Evolutionary conservation across 2,113 vertebrate genomes (phyloP).

Genomic region (Cyprichromis sp.): DNA sequence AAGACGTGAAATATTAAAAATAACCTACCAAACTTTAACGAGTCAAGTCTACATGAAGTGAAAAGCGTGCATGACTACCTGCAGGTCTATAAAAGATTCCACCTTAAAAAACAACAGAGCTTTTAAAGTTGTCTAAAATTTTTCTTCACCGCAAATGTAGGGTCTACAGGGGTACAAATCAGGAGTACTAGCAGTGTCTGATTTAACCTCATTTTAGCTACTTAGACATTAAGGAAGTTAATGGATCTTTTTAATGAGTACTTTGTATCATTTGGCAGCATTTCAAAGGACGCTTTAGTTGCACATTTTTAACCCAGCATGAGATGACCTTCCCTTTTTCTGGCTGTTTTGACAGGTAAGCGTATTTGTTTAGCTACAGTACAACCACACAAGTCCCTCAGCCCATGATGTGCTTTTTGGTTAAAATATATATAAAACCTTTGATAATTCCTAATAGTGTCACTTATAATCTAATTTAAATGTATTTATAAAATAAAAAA

Average conservation of each 20-base stretch:
- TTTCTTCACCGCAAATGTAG: rapidly evolving
- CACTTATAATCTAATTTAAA: background rate
- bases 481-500: background rate
- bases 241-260: background rate
- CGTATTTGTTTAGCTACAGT: rapidly evolving
- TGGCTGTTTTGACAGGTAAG: background rate
- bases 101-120: background rate
- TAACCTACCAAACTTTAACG: background rate
- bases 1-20: background rate
- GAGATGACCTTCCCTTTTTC: background rate
- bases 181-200: background rate
- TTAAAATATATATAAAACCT: background rate
- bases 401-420: background rate
- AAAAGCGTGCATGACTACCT: rapidly evolving
- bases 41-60: background rate
- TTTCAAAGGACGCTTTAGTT: background rate
- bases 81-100: background rate
- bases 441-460: background rate
- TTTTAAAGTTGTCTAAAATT: background rate
- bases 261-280: background rate
- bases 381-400: background rate
- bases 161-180: background rate
- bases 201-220: background rate
- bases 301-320: background rate
- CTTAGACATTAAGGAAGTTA: background rate